A percentile compares a stretch with the other conserved stretches of the same genome.
phyloP scores from a whole-genome alignment of 2,888 invertebrate genomes.

The Stenoptilia bipunctidactyla region DNA sequence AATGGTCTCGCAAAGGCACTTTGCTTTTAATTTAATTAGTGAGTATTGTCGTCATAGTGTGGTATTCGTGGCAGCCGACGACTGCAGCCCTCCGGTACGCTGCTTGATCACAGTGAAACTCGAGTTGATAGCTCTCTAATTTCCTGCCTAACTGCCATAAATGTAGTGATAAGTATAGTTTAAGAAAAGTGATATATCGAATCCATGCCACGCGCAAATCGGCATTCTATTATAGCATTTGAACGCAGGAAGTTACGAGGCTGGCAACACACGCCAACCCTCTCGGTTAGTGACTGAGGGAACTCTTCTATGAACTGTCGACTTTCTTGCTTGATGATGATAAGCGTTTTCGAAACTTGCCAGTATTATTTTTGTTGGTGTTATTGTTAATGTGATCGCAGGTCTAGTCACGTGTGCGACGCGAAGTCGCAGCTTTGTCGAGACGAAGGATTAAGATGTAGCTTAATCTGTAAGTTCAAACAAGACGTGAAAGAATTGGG shows the following conservation, averaged over 20 bases:
- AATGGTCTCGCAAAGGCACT: conserved; percentile 22
- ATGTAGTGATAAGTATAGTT: conserved; percentile 15
- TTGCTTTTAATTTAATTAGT: conserved; percentile 4
- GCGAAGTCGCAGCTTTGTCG: conserved; percentile 24
- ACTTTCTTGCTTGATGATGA: conserved; percentile 9
- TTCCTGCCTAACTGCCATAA: conserved; percentile 58
- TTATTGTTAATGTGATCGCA: conserved; percentile 27
- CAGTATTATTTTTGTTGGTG: conserved; percentile 16
- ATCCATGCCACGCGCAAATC: conserved; percentile 11
- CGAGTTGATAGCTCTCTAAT: conserved; percentile 50
- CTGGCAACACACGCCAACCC: conserved; percentile 24
- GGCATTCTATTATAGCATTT: conserved; percentile 24
- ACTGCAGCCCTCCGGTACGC: conserved; percentile 41
- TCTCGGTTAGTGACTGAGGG: conserved; percentile 4
- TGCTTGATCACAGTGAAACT: conserved; percentile 49
- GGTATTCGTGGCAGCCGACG: conserved; percentile 10
- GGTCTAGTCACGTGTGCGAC: conserved; percentile 34
- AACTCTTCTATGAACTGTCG: conserved; percentile 5
- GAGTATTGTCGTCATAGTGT: too few species aligned
- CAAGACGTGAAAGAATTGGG: conserved; percentile 4
- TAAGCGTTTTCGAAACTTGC: conserved; percentile 15
- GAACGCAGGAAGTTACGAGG: conserved; percentile 45
- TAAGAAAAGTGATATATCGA: too few species aligned
- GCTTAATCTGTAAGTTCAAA: not conserved
- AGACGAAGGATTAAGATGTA: conserved; percentile 8